phyloP scores from a whole-genome alignment of 2,888 invertebrate genomes.

The Ypsolopha sequella region DNA sequence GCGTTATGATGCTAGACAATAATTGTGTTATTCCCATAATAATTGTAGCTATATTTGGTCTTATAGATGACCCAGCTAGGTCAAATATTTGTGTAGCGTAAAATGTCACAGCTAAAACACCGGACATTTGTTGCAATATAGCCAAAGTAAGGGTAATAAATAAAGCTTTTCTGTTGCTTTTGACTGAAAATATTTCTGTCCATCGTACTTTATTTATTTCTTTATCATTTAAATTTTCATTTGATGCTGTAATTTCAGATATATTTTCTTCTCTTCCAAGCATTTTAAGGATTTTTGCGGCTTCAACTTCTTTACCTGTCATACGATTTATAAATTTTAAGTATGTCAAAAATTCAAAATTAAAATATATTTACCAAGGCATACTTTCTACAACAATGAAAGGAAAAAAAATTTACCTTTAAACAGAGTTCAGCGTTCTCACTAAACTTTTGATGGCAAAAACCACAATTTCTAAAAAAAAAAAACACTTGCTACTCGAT shows the following conservation, averaged over 20 bases:
- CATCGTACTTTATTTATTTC: constrained; percentile 10
- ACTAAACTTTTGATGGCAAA: no score
- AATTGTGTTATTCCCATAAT: constrained; percentile 25
- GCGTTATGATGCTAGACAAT: constrained; percentile 24
- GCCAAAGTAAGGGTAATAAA: constrained; percentile 27
- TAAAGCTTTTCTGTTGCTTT: constrained; percentile 24
- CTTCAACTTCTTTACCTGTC: constrained; percentile 26
- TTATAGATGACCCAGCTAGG: constrained; percentile 25
- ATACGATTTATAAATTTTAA: not conserved
- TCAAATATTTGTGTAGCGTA: constrained; percentile 31
- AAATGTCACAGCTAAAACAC: constrained; percentile 27
- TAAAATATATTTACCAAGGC: no score
- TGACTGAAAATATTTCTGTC: constrained; percentile 31
- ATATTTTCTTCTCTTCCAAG: constrained; percentile 26
- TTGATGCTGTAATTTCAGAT: not conserved
- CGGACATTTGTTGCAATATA: constrained; percentile 14
- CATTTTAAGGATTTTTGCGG: constrained; percentile 20
- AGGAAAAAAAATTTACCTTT: no score
- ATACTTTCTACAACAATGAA: no score
- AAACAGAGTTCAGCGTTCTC: no score
- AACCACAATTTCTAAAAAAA: no score
- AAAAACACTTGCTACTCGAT: no score
- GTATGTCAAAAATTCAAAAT: no score
- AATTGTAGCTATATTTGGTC: constrained; percentile 30
- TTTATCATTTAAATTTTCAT: not conserved